Conservation (phyloP, 1,140 invertebrate genomes). For the Diorhabda elongata region DNA sequence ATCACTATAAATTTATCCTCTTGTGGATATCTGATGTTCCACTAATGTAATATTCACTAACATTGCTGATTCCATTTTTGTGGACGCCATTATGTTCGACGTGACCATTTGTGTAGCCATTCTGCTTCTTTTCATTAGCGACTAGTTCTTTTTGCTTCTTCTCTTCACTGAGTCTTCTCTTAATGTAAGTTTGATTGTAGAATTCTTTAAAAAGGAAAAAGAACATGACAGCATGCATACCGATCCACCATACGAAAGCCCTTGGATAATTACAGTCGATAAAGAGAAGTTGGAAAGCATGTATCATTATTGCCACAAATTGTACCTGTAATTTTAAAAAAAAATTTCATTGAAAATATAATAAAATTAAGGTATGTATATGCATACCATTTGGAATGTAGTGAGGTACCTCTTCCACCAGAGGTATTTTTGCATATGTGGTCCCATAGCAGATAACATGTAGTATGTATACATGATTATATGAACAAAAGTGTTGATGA, state of each 20-base stretch:
- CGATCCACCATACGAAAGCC: constrained; percentile 81
- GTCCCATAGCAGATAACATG: constrained; percentile 79
- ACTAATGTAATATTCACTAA: constrained; percentile 10
- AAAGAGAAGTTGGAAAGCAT: constrained; percentile 80
- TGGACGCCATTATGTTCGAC: neutral
- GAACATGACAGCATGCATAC: constrained; percentile 87
- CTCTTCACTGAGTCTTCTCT: constrained; percentile 20
- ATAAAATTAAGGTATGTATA: neutral
- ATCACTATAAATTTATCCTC: constrained; percentile 14
- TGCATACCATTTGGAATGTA: constrained; percentile 73
- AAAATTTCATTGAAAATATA: neutral
- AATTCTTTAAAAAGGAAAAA: constrained; percentile 90
- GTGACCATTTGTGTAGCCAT: neutral
- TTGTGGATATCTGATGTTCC: constrained; percentile 4
- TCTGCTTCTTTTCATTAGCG: neutral
- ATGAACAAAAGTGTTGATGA: constrained; percentile 82
- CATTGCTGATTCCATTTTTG: constrained; percentile 6
- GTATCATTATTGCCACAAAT: constrained; percentile 74
- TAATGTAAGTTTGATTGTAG: constrained; percentile 78
- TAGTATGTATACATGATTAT: constrained; percentile 89
- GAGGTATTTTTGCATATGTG: constrained; percentile 73
- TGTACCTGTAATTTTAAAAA: constrained; percentile 57
- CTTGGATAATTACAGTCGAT: constrained; percentile 82
- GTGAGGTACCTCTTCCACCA: constrained; percentile 95
- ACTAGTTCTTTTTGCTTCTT: constrained; percentile 10